phyloP scores from a whole-genome alignment of 2,113 vertebrate genomes.

The Puma concolor region DNA sequence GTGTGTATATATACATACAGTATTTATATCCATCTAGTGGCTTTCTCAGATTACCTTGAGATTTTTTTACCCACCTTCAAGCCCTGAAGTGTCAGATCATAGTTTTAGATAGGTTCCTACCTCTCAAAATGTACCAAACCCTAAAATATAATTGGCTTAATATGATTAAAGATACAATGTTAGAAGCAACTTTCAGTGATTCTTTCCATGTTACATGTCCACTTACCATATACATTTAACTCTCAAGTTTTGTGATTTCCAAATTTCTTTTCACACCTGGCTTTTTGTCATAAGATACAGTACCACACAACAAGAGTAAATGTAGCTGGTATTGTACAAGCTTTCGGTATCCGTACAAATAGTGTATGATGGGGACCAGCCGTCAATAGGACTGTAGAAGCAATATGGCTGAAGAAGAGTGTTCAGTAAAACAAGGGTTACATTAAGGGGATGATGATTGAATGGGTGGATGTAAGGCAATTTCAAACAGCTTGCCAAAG shows the following conservation, averaged over 20 bases:
- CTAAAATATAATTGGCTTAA: constrained; percentile 22
- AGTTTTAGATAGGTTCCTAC: background rate
- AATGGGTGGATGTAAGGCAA: constrained; percentile 18
- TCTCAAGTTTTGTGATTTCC: constrained; percentile 5
- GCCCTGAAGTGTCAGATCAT: background rate
- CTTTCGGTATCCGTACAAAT: background rate
- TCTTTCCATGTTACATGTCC: background rate
- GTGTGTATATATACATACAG: background rate
- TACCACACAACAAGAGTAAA: background rate
- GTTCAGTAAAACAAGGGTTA: constrained; percentile 19
- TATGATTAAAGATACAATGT: constrained; percentile 24
- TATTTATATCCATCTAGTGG: background rate
- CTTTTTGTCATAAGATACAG: background rate
- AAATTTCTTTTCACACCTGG: background rate
- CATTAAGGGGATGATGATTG: background rate
- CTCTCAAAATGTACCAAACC: background rate
- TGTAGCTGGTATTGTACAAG: background rate
- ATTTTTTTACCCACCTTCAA: constrained; percentile 32
- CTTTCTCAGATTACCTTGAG: background rate
- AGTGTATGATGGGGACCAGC: background rate
- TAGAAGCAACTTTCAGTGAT: background rate
- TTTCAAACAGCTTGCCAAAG: constrained; percentile 37
- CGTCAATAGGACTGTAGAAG: background rate
- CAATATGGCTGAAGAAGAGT: background rate
- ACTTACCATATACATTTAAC: background rate